Evolutionary conservation across 1,140 invertebrate genomes (phyloP).

Genomic region (Oscheius sp.): DNA sequence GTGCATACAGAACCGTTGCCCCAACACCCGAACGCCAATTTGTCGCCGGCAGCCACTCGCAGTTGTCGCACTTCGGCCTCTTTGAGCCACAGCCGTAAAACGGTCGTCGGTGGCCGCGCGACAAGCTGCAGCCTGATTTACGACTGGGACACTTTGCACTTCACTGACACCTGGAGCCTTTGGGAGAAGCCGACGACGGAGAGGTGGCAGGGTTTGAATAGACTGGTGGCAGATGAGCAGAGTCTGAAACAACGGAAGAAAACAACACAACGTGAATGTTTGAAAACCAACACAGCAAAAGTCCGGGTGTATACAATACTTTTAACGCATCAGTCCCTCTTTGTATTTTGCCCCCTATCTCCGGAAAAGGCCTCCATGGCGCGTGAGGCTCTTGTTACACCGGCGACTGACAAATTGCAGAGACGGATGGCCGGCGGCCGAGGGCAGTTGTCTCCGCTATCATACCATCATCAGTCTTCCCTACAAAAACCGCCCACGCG

Average conservation of each 20-base stretch:
- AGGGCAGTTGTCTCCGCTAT: not conserved
- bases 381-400: not conserved
- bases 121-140: conserved; percentile 7
- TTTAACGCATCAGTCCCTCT: not conserved
- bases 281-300: not conserved
- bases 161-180: not conserved
- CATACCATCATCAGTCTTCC: conserved; percentile 3
- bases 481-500: not conserved
- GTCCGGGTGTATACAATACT: not conserved
- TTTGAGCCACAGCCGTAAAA: conserved; percentile 1
- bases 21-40: not conserved
- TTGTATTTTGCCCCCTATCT: not conserved
- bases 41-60: conserved; percentile 1
- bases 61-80: conserved; percentile 5
- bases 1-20: not conserved
- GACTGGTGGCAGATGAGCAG: not conserved
- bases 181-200: not conserved
- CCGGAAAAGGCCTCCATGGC: not conserved
- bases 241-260: not conserved
- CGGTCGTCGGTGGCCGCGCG: conserved; percentile 4
- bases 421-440: not conserved
- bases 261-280: not conserved
- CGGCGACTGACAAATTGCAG: conserved; percentile 1
- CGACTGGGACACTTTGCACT: not conserved
- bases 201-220: not conserved